Evolutionary conservation across 2,797 vertebrate species (phyloP).

Genomic region (Hoplostethus mediterraneus): DNA sequence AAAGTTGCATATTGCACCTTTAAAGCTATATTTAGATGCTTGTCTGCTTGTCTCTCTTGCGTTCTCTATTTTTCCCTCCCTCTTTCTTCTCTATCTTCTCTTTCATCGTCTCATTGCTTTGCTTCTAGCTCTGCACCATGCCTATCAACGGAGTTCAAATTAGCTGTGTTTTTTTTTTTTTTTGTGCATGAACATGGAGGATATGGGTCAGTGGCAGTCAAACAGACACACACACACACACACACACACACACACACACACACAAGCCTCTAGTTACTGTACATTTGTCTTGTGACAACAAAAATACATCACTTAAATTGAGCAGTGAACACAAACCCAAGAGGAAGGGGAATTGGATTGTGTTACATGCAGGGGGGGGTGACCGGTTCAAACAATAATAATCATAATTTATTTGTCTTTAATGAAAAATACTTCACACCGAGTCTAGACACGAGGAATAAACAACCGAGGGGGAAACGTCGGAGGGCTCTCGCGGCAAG

Average conservation of each 20-base stretch:
- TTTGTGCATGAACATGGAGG: conserved; percentile 41
- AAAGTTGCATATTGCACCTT: too few species aligned
- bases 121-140: conserved; percentile 61
- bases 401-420: conserved; percentile 79
- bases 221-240: conserved; percentile 11
- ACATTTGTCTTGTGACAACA: conserved; percentile 81
- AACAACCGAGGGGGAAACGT: conserved; percentile 60
- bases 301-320: conserved; percentile 78
- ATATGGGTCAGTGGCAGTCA: conserved; percentile 58
- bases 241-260: conserved; percentile 25
- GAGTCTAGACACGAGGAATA: conserved; percentile 68
- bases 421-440: conserved; percentile 83
- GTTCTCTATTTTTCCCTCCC: not conserved
- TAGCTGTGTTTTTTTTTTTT: conserved; percentile 44
- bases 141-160: conserved; percentile 72
- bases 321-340: conserved; percentile 69
- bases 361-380: conserved; percentile 64
- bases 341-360: conserved; percentile 62
- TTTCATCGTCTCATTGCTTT: not conserved
- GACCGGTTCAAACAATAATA: conserved; percentile 82
- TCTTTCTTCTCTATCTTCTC: conserved; percentile 22
- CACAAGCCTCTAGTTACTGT: conserved; percentile 56
- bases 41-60: not conserved
- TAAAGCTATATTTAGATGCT: too few species aligned
- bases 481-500: conserved; percentile 47